These are phyloP conservation scores for Chitala chitala DNA, from an alignment of 2,113 vertebrate species.

Conservation along the genomic window DNA sequence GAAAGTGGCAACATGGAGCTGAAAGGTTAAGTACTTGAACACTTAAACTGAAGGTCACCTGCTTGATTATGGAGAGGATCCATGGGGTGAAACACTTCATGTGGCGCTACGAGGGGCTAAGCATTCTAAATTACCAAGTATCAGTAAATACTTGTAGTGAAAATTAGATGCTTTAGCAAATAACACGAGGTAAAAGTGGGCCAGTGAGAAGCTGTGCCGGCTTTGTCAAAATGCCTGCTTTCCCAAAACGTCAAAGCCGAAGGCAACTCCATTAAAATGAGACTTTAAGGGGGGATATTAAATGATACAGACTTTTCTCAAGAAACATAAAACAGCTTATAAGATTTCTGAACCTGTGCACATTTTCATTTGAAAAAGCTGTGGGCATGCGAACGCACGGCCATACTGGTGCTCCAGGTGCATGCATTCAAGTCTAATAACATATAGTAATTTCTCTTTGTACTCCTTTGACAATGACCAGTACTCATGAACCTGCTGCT, in stretches of 20 bases:
- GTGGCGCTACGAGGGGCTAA: no score
- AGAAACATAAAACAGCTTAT: neutral
- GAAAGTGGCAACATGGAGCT: no score
- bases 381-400: no score
- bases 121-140: no score
- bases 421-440: constrained; percentile 32
- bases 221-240: neutral
- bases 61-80: no score
- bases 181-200: neutral
- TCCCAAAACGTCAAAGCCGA: neutral
- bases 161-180: neutral
- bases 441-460: constrained; percentile 33
- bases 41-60: no score
- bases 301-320: neutral
- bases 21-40: no score
- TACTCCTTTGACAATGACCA: neutral
- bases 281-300: neutral
- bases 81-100: no score
- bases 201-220: neutral
- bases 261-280: neutral
- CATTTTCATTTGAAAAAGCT: neutral
- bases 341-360: constrained; percentile 34
- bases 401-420: no score
- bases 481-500: neutral
- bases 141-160: no score